Evolutionary conservation across 2,888 invertebrate species (phyloP), one percentile per base, ranked within the genome.

Genomic region (Cotesia congregata): DNA sequence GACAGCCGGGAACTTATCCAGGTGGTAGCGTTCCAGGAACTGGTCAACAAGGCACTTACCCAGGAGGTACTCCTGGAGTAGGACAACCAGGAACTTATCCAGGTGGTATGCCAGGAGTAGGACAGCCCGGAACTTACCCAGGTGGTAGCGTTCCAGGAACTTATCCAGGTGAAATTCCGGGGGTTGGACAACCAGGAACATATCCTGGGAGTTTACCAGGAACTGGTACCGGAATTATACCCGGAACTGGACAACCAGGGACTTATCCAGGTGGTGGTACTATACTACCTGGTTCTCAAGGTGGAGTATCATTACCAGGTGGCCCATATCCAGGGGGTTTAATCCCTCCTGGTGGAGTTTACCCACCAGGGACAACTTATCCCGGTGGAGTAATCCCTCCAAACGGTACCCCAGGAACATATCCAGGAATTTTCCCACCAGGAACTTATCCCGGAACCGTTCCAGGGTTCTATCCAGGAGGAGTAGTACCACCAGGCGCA

Each of bases 391-490:
- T 50, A 0, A 50, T 7, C 50, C 12, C 50, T 50, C 50, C 50
- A 12, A 12, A 12, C 38, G 67, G 50, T n/a, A 40, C 4, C 41
- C n/a, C 41, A 12, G 65, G 61, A n/a, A 17, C n/a, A 39, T 75
- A 72, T 75, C 77, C 70, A 50, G 50, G 50, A 12, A 50, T 50
- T 50, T 50, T 50, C 0, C 7, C 50, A 7, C 75, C 69, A 61
- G 70, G 75, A 15, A 15, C 38, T 60, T 62, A 30, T 62, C 69
- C 74, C 15, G 68, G 68, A 15, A 17, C 38, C 9, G 30, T 62
- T 41, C 71, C 72, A 0, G 76, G 76, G 30, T 12, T 59, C 30
- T 74, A 75, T 30, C 40, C 84, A 83, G 80, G 83, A 83, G 4
- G 83, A 83, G 69, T 83, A 82, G 67, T n/a, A 15, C 69, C n/a